These are phyloP conservation scores for Watsonalla cultraria DNA, from an alignment of 2,888 invertebrate genomes.

Conservation along the genomic window DNA sequence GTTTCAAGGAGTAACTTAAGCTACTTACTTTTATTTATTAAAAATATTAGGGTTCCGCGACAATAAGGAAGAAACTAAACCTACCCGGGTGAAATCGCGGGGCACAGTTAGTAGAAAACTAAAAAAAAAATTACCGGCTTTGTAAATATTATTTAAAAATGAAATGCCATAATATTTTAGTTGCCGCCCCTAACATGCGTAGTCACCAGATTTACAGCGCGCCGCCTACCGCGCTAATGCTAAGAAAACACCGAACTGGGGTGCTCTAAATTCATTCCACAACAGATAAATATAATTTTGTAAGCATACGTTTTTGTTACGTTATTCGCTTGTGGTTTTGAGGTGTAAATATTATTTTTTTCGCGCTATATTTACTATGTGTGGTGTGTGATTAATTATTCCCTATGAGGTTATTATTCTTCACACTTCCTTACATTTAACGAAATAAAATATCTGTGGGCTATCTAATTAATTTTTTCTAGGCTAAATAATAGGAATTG, in stretches of 20 bases:
- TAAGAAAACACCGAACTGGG: conserved; percentile 69
- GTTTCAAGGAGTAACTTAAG: too few species aligned
- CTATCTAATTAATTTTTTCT: too few species aligned
- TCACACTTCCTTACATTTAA: too few species aligned
- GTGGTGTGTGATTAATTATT: too few species aligned
- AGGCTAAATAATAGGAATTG: too few species aligned
- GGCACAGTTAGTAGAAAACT: too few species aligned
- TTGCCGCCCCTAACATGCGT: conserved; percentile 55
- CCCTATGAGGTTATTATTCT: too few species aligned
- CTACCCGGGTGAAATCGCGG: too few species aligned
- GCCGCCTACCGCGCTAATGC: conserved; percentile 62
- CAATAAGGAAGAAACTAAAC: too few species aligned
- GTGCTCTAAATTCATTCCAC: conserved; percentile 68
- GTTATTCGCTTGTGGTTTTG: not conserved
- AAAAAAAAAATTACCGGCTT: not conserved
- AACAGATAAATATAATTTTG: conserved; percentile 58
- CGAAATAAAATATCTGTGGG: too few species aligned
- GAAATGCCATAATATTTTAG: not conserved
- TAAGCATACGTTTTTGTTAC: conserved; percentile 5
- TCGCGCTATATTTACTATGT: not conserved
- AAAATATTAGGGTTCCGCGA: too few species aligned
- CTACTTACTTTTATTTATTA: too few species aligned
- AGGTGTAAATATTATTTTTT: not conserved
- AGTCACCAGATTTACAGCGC: conserved; percentile 57
- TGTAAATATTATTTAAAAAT: not conserved